Evolutionary conservation across 2,113 vertebrate species (phyloP).

Genomic region (Pachypanchax playfairii): DNA sequence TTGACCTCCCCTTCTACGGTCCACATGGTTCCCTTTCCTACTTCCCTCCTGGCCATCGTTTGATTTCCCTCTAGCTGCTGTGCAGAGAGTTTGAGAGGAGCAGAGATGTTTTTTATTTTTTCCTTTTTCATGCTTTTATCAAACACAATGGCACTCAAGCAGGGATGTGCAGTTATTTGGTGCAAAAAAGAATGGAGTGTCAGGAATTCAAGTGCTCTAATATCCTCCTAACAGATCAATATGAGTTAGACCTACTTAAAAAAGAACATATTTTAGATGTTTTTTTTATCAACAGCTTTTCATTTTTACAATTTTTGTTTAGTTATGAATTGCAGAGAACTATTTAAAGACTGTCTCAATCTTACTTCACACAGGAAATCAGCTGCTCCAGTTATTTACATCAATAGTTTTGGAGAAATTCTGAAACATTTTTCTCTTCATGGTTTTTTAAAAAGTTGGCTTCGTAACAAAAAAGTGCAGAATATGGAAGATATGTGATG

Average conservation of each 20-base stretch:
- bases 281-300: background rate
- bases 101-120: too few species aligned
- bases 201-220: background rate
- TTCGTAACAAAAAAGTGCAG: background rate
- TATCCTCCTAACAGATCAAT: conserved; percentile 15
- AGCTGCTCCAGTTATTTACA: conserved; percentile 40
- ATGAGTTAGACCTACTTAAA: conserved; percentile 4
- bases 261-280: background rate
- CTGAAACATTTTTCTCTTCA: background rate
- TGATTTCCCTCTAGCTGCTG: conserved; percentile 36
- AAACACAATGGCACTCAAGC: conserved; percentile 2
- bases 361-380: background rate
- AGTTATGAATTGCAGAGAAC: too few species aligned
- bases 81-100: conserved; percentile 39
- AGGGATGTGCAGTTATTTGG: conserved; percentile 1
- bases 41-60: conserved; percentile 33
- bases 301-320: too few species aligned
- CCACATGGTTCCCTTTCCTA: conserved; percentile 35
- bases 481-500: conserved; percentile 4
- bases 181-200: background rate
- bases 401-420: conserved; percentile 5
- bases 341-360: background rate
- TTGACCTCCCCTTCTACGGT: conserved; percentile 37
- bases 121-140: conserved; percentile 34
- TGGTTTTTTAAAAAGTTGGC: too few species aligned